Evolutionary conservation across 2,797 vertebrate species (phyloP).

Genomic region (Cygnus olor): DNA sequence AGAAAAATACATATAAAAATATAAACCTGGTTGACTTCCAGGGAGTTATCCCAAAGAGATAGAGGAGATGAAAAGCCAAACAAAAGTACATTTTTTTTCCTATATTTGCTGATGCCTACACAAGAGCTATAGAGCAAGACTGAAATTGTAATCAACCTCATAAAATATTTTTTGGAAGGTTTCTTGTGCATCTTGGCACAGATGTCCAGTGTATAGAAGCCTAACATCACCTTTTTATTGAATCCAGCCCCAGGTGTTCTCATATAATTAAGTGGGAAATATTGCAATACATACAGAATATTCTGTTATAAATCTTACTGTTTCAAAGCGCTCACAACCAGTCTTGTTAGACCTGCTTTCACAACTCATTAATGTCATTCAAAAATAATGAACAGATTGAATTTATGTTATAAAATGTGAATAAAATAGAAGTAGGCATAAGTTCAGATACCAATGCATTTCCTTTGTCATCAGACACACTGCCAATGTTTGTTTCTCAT

Average conservation of each 20-base stretch:
- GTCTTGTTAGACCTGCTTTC: slow-evolving; percentile 34
- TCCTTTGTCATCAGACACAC: neutral
- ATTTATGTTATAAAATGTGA: slow-evolving; percentile 30
- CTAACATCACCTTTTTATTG: neutral
- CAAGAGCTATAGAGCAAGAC: neutral
- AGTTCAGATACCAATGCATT: neutral
- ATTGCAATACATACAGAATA: neutral
- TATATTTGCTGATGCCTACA: neutral
- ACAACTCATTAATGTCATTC: slow-evolving; percentile 52
- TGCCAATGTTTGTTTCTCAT: neutral
- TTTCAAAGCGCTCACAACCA: slow-evolving; percentile 25
- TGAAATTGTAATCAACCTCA: neutral
- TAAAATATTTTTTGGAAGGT: neutral
- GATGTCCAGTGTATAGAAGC: neutral
- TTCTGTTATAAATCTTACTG: slow-evolving; percentile 14
- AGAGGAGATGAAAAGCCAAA: neutral
- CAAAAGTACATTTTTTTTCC: neutral
- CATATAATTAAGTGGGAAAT: slow-evolving; percentile 34
- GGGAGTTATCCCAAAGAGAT: neutral
- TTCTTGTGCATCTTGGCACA: neutral
- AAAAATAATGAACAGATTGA: slow-evolving; percentile 50
- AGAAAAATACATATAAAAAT: neutral
- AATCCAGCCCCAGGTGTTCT: neutral
- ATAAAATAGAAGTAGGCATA: neutral
- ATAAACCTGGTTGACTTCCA: neutral